Conservation (phyloP, 2,113 vertebrate species). For the Chinchilla lanigera region DNA sequence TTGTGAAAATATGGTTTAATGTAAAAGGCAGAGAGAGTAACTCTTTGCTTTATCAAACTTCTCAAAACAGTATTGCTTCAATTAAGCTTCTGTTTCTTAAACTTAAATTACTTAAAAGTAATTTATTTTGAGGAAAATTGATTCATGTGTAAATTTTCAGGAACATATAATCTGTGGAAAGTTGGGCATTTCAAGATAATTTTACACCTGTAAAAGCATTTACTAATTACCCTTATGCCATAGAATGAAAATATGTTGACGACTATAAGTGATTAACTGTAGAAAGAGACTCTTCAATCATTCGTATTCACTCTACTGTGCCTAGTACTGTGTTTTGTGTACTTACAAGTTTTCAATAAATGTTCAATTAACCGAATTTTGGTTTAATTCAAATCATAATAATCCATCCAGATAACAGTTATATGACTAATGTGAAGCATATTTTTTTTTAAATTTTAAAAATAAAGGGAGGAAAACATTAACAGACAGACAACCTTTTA, state of each 20-base stretch:
- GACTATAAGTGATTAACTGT: slow-evolving; percentile 4
- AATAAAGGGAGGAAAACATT: no score
- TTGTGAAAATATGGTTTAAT: slow-evolving; percentile 46
- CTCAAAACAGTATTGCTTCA: slow-evolving; percentile 1
- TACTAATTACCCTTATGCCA: slow-evolving; percentile 32
- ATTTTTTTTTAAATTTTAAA: no score
- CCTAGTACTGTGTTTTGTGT: neutral
- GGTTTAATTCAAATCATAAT: neutral
- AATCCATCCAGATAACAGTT: slow-evolving; percentile 12
- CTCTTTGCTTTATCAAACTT: slow-evolving; percentile 45
- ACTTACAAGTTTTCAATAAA: slow-evolving; percentile 6
- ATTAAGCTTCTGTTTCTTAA: neutral
- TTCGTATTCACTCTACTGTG: neutral
- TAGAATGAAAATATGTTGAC: slow-evolving; percentile 50
- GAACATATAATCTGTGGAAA: slow-evolving; percentile 26
- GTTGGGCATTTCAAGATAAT: slow-evolving; percentile 39
- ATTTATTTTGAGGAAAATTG: slow-evolving; percentile 59
- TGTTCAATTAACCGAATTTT: neutral
- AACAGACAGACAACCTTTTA: no score
- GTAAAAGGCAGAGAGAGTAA: neutral
- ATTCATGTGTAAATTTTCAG: slow-evolving; percentile 47
- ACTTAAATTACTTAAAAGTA: slow-evolving; percentile 13
- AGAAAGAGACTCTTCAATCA: neutral
- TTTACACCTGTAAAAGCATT: slow-evolving; percentile 50
- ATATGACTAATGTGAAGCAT: neutral